phyloP scores from a whole-genome alignment of 2,113 vertebrate genomes.

The Ondatra zibethicus region DNA sequence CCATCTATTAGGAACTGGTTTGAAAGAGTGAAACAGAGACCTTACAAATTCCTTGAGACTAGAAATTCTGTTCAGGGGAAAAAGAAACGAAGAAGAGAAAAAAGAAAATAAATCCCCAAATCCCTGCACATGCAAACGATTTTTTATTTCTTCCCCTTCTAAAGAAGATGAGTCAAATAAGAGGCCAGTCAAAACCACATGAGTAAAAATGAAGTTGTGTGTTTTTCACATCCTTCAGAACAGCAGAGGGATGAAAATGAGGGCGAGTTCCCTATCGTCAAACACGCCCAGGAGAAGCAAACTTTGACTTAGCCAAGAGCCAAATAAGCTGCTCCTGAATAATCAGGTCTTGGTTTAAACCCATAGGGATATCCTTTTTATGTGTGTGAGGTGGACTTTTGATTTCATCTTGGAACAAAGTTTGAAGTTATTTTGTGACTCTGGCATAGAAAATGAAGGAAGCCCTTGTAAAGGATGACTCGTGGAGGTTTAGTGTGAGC shows the following conservation, averaged over 20 bases:
- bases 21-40: conserved; percentile 72
- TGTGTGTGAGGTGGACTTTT: conserved; percentile 77
- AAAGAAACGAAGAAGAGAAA: conserved; percentile 63
- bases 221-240: conserved; percentile 77
- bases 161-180: conserved; percentile 73
- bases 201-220: conserved; percentile 77
- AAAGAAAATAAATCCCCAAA: conserved; percentile 76
- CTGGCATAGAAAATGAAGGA: conserved; percentile 73
- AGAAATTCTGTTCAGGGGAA: conserved; percentile 66
- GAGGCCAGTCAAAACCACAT: conserved; percentile 70
- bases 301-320: conserved; percentile 80
- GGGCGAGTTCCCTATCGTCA: conserved; percentile 78
- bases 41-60: conserved; percentile 72
- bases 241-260: conserved; percentile 75
- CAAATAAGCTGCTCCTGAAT: conserved; percentile 76
- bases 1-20: conserved; percentile 27
- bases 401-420: conserved; percentile 74
- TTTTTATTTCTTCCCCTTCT: conserved; percentile 67
- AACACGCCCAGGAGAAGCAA: conserved; percentile 80
- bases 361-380: conserved; percentile 70
- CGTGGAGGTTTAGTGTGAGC: conserved; percentile 46
- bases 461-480: conserved; percentile 46
- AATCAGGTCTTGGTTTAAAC: conserved; percentile 77
- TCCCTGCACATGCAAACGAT: conserved; percentile 72
- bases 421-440: conserved; percentile 79